These are phyloP conservation scores for Zoroaster sp. DNA, from an alignment of 53 echinoderm and acorn worm genomes.

Conservation along the genomic window DNA sequence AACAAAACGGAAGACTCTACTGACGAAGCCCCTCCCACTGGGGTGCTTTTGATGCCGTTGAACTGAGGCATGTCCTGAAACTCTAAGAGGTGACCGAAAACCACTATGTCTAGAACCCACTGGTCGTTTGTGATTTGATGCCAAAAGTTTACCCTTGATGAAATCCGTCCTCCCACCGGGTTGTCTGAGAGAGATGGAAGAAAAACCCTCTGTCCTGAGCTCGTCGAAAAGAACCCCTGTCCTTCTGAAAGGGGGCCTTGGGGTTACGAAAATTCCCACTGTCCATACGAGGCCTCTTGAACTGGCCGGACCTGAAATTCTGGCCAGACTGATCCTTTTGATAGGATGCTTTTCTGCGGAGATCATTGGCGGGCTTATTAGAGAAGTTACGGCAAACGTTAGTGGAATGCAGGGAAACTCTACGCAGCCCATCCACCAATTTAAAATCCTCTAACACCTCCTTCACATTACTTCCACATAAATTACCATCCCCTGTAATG, in stretches of 20 bases:
- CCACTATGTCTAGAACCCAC: constrained; percentile 1
- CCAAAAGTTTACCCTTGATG: not conserved
- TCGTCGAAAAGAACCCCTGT: no score
- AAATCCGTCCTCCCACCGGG: not conserved
- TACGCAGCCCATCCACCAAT: not conserved
- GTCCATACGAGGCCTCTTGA: no score
- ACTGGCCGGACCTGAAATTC: no score
- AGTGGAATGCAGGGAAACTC: not conserved
- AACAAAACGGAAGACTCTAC: not conserved
- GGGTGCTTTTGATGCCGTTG: not conserved
- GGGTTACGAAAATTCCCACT: no score
- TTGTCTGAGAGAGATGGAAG: not conserved
- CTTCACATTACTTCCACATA: not conserved
- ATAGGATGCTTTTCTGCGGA: no score
- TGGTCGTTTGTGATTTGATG: not conserved
- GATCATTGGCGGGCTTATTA: no score
- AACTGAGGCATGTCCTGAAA: not conserved
- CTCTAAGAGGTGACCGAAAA: not conserved
- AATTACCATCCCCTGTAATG: not conserved
- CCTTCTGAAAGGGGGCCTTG: no score
- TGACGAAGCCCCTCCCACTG: not conserved
- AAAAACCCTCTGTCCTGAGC: no score
- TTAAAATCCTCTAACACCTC: constrained; percentile 5
- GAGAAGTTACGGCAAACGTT: no score
- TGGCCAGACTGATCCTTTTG: no score